Base-by-base conservation (phyloP, 2,113 vertebrate genomes). In the Haplochromis burtoni region DNA sequence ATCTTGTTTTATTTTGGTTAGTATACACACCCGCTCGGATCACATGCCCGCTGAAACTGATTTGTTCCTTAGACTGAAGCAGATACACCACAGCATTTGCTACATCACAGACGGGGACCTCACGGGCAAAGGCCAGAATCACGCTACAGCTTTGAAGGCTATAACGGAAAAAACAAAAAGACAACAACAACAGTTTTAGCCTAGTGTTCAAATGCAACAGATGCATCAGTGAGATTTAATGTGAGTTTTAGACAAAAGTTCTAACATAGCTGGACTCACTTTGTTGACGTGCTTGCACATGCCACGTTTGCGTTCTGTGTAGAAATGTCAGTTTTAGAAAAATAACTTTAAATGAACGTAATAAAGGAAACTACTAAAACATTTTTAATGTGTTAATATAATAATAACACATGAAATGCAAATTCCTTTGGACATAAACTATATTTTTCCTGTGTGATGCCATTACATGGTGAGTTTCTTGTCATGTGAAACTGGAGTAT, bases 1-100 rank as follows among this genome's bases (percentile, higher is more conserved):
- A 14, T 57, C 11, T 19, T 47, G 6, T 59, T 19, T 29, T 49
- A n/a, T 13, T 66, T 31, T 55, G 5, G n/a, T 40, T 63, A 49
- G 16, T 29, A 35, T 19, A 89, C 95, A 80, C 73, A 96, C 96
- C 96, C 16, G 88, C 90, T 94, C 86, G 89, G 4, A 31, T 91
- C 68, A 96, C 89, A 12, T 1, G 7, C 14, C 93, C 88, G 8
- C 42, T 11, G n/a, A 66, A 90, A n/a, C 0, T 1, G 16, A 92
- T 84, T 4, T 10, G 3, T 11, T 49, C 5, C 8, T 79, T 24
- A 12, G 57, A 17, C 26, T 42, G 8, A 10, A 96, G 81, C 4
- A 88, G 17, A 16, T 5, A 14, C 2, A 4, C 21, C 38, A 96
- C 1, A 7, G 87, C 91, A 5, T 5, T 6, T 0, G 55, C 63